Conservation (phyloP, 2,888 invertebrate genomes). For the Willowsia nigromaculata region DNA sequence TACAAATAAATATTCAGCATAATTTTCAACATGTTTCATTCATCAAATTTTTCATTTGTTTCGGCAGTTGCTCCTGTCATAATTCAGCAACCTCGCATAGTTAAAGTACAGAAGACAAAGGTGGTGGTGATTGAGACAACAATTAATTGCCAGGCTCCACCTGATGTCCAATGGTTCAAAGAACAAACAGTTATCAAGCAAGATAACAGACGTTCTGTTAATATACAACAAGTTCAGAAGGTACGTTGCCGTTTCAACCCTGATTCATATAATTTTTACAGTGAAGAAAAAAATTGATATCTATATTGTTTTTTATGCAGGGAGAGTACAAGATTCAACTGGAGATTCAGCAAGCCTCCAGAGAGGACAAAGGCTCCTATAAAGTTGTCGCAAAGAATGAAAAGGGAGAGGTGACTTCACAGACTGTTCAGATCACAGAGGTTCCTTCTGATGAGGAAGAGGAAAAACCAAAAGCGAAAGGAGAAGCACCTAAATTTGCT, state of each 20-base stretch:
- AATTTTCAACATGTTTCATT: conserved; percentile 82
- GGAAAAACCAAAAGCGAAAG: conserved; percentile 80
- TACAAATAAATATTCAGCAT: no score
- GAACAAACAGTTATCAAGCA: conserved; percentile 89
- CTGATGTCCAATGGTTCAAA: conserved; percentile 96
- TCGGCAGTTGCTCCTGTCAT: conserved; percentile 92
- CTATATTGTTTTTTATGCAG: conserved; percentile 80
- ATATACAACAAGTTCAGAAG: conserved; percentile 89
- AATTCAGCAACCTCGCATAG: conserved; percentile 94
- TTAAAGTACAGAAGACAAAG: conserved; percentile 94
- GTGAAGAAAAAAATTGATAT: background rate
- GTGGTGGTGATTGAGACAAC: conserved; percentile 96
- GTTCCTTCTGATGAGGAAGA: conserved; percentile 87
- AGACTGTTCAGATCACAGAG: conserved; percentile 91
- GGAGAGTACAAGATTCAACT: conserved; percentile 94
- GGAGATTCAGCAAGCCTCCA: conserved; percentile 91
- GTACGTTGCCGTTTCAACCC: conserved; percentile 81
- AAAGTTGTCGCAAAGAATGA: conserved; percentile 95
- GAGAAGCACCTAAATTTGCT: conserved; percentile 89
- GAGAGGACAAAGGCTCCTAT: conserved; percentile 92
- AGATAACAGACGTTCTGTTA: conserved; percentile 88
- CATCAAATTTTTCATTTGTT: background rate
- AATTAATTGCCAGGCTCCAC: conserved; percentile 95
- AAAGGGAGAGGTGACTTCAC: conserved; percentile 94
- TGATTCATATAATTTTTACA: background rate